phyloP scores from a whole-genome alignment of 2,113 vertebrate species.

The Dipodomys merriami region DNA sequence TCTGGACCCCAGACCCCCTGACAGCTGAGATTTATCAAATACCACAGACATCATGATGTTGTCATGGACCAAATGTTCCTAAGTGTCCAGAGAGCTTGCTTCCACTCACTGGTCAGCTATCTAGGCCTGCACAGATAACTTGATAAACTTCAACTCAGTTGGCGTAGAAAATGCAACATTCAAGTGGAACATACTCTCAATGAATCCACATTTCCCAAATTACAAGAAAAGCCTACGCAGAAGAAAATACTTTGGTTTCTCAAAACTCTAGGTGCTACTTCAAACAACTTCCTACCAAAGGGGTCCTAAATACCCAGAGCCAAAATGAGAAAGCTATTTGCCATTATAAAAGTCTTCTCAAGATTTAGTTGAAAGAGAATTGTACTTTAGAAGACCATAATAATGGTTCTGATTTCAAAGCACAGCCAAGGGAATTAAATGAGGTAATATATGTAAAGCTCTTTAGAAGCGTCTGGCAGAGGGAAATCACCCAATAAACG shows the following conservation, averaged over 20 bases:
- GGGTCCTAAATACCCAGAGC: neutral
- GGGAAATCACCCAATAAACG: no score
- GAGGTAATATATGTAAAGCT: no score
- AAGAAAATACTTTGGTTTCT: neutral
- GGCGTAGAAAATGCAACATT: neutral
- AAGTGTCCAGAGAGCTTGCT: fast-evolving
- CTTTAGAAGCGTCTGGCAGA: no score
- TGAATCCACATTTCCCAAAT: neutral
- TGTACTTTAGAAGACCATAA: no score
- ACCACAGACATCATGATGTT: neutral
- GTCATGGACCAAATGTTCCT: neutral
- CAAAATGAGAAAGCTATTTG: neutral
- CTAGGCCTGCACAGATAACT: neutral
- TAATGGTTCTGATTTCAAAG: no score
- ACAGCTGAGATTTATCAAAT: neutral
- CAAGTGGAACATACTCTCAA: neutral
- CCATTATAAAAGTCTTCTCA: neutral
- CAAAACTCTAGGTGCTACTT: neutral
- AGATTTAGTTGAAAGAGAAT: no score
- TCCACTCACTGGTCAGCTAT: neutral
- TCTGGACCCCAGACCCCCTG: neutral
- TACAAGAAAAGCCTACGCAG: neutral
- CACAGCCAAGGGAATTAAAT: no score
- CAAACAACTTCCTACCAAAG: neutral
- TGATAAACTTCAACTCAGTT: neutral